These are phyloP conservation scores for Rhineura floridana DNA, from an alignment of 2,113 vertebrate species.

Conservation along the genomic window DNA sequence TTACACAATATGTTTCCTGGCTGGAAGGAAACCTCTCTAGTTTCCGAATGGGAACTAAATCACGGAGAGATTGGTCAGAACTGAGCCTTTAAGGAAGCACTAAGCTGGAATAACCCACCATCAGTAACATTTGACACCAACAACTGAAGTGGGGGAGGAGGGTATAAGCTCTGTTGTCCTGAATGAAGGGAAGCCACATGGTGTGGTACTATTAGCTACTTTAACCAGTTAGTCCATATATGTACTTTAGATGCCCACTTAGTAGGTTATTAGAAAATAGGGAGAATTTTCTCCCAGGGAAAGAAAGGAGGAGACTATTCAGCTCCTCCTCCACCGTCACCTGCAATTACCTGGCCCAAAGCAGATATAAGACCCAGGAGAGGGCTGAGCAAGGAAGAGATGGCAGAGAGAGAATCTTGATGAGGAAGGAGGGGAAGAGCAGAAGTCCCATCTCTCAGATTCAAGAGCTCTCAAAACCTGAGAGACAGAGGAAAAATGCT, in stretches of 20 bases:
- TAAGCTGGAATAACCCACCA: neutral
- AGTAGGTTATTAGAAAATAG: neutral
- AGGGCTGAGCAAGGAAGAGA: too few relatives aligned
- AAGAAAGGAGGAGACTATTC: neutral
- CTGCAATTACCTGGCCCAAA: too few relatives aligned
- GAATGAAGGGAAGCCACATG: neutral
- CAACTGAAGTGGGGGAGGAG: neutral
- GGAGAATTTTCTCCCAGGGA: neutral
- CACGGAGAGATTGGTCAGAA: conserved; percentile 17
- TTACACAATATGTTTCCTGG: conserved; percentile 1
- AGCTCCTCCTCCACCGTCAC: neutral
- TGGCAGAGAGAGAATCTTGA: neutral
- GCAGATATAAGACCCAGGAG: neutral
- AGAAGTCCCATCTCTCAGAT: neutral
- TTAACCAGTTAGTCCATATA: neutral
- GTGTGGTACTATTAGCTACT: neutral
- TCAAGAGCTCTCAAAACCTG: too few relatives aligned
- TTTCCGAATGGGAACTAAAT: neutral
- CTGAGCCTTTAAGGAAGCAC: neutral
- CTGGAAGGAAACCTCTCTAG: neutral
- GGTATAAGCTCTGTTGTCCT: neutral
- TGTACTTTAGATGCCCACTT: neutral
- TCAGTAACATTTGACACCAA: neutral
- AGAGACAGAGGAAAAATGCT: too few relatives aligned
- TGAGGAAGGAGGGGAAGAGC: neutral